phyloP scores from a whole-genome alignment of 2,888 invertebrate species.

The Aphidoletes aphidimyza region DNA sequence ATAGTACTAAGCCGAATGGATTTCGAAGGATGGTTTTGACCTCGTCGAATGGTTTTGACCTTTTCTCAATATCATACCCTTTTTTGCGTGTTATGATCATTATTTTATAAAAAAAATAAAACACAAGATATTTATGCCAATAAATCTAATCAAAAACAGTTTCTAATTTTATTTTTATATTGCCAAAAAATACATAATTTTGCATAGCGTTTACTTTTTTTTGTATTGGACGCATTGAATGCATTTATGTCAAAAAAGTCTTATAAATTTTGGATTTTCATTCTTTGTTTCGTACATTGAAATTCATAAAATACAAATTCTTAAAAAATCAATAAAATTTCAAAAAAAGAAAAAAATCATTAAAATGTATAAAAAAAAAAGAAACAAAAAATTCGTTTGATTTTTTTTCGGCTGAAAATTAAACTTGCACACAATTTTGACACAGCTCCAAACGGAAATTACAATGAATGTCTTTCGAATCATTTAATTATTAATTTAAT shows the following conservation, averaged over 20 bases:
- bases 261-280: slow-evolving; percentile 11
- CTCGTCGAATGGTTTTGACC: too few relatives aligned
- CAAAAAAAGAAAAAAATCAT: not conserved
- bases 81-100: too few relatives aligned
- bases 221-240: not conserved
- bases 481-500: not conserved
- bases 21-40: too few relatives aligned
- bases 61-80: too few relatives aligned
- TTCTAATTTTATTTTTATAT: slow-evolving; percentile 43
- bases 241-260: not conserved
- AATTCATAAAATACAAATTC: not conserved
- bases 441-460: not conserved
- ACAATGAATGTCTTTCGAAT: not conserved
- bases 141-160: slow-evolving; percentile 50
- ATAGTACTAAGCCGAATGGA: too few relatives aligned
- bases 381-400: not conserved
- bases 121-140: not conserved
- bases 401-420: too few relatives aligned
- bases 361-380: too few relatives aligned
- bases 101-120: not conserved
- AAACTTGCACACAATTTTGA: too few relatives aligned
- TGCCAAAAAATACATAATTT: slow-evolving; percentile 45
- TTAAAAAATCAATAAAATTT: not conserved
- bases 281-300: not conserved
- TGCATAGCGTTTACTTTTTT: not conserved